Evolutionary conservation across 2,888 invertebrate species (phyloP).

Genomic region (Cynaeus angustus): DNA sequence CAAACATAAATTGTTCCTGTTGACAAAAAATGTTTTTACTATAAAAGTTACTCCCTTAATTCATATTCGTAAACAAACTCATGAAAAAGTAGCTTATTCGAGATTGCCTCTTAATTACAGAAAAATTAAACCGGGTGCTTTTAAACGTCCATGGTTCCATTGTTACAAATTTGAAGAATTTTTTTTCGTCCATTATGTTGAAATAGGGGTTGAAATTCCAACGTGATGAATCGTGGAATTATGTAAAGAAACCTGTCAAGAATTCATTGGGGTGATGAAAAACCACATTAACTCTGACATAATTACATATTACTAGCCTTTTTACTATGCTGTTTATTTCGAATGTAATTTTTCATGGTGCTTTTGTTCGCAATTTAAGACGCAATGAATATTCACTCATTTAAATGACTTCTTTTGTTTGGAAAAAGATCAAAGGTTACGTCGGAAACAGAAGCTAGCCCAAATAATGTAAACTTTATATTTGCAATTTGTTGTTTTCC

Average conservation of each 20-base stretch:
- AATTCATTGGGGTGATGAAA: conserved; percentile 59
- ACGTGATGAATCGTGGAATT: conserved; percentile 52
- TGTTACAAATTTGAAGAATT: conserved; percentile 17
- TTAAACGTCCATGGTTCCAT: not conserved
- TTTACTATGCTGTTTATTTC: conserved; percentile 42
- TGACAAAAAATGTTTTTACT: conserved; percentile 1
- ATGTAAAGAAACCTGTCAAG: conserved; percentile 59
- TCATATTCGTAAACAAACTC: not conserved
- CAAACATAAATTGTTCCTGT: not conserved
- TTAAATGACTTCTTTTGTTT: conserved; percentile 44
- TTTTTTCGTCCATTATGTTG: conserved; percentile 14
- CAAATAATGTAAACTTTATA: conserved; percentile 26
- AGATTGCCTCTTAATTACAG: too few species aligned
- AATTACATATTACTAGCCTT: conserved; percentile 55
- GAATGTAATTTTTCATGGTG: conserved; percentile 46
- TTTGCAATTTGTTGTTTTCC: conserved; percentile 25
- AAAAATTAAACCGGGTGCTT: not conserved
- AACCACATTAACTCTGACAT: conserved; percentile 58
- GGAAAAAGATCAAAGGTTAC: conserved; percentile 37
- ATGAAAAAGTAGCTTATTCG: not conserved
- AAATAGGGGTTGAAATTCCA: conserved; percentile 6
- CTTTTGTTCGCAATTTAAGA: conserved; percentile 40
- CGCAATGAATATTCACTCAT: conserved; percentile 46
- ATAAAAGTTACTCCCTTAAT: not conserved
- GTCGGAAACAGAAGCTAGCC: conserved; percentile 18